Evolutionary conservation across 2,888 invertebrate species (phyloP).

Genomic region (Nymphalis urticae): DNA sequence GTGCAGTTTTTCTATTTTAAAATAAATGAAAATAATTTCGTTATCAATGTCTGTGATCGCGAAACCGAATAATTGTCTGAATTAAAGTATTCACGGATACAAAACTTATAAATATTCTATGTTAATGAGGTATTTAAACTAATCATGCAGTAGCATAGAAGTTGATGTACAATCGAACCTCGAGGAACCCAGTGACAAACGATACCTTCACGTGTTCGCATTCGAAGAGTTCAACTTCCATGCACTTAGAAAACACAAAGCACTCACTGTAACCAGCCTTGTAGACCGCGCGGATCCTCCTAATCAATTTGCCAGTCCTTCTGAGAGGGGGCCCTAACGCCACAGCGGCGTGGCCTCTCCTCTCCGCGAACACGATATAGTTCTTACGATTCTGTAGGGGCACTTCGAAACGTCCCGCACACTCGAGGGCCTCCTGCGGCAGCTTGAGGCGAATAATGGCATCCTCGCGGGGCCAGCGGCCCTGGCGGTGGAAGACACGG

Average conservation of each 20-base stretch:
- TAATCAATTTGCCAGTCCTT: constrained; percentile 68
- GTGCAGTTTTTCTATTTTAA: background rate
- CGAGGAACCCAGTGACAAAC: constrained; percentile 22
- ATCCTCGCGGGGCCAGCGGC: constrained; percentile 71
- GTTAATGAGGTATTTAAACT: constrained; percentile 4
- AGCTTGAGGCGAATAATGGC: constrained; percentile 66
- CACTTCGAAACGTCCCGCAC: constrained; percentile 75
- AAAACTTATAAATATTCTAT: background rate
- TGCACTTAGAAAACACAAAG: constrained; percentile 54
- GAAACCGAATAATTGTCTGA: constrained; percentile 9
- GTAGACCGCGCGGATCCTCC: constrained; percentile 77
- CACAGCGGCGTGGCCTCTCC: constrained; percentile 71
- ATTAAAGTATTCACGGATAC: constrained; percentile 6
- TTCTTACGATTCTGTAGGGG: constrained; percentile 69
- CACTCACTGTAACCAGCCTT: constrained; percentile 79
- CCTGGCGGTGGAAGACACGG: constrained; percentile 69
- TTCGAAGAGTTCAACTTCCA: constrained; percentile 49
- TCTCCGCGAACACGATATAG: constrained; percentile 78
- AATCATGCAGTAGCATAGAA: constrained; percentile 54
- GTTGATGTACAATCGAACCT: constrained; percentile 44
- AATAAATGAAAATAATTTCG: constrained; percentile 4
- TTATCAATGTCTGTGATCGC: constrained; percentile 21
- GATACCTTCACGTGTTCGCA: constrained; percentile 36
- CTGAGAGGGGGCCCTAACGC: constrained; percentile 75
- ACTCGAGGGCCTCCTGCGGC: constrained; percentile 58